Evolutionary conservation across 1,140 invertebrate species (phyloP), one percentile per base, ranked within the genome.

Genomic region (Drosophila jambulina): DNA sequence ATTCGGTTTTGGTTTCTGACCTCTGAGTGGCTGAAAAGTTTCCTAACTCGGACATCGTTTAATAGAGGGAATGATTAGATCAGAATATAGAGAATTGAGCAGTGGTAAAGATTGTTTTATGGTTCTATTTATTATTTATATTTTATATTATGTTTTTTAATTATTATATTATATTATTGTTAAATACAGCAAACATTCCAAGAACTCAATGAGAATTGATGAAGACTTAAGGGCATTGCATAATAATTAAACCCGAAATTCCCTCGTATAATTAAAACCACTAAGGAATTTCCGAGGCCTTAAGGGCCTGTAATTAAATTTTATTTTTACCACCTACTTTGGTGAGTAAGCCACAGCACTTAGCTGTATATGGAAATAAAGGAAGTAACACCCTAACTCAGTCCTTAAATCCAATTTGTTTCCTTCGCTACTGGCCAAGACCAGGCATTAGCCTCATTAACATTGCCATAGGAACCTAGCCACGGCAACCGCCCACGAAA

Each of bases 381-480:
- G 21, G 13, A n/a, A 42, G 38, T 54, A 38, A 48, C 67, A 48
- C n/a, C 19, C 12, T 13, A 34, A 38, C 27, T 53, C 59, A 77
- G 53, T 19, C 71, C 40, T 27, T 12, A 57, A 75, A 76, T 40
- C 36, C 42, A 43, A 56, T 76, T 54, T 19, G 27, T 23, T 75
- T 23, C n/a, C 46, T 70, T 51, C 40, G 3, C 57, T 27, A 17
- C 64, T 34, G 74, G 38, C 48, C 54, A 27, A 21, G 36, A 38
- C 40, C 27, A 17, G 40, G 49, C 54, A 68, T 77, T 54, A 77
- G 56, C 63, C 75, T 69, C 63, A 78, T 78, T 78, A 77, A 51
- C 42, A 46, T 57, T 56, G 46, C 74, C 74, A 45, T 58, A 48
- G 75, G 36, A 77, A 77, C 75, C 9, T 34, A 25, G 42, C 56